These are phyloP conservation scores for Tolmerus cingulatus DNA, from an alignment of 2,888 invertebrate species.

Conservation along the genomic window DNA sequence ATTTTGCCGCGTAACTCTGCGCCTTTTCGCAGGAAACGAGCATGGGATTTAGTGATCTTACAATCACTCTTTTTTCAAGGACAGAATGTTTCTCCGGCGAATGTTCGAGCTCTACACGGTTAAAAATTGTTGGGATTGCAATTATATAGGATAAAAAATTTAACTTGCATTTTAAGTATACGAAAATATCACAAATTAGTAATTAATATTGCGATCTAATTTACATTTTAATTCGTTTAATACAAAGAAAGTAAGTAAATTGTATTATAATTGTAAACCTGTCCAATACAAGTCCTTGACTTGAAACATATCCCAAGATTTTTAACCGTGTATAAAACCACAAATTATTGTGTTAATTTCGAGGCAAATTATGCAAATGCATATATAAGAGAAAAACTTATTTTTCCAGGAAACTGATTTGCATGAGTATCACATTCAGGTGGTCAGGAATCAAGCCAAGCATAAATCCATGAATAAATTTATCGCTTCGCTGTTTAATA, in stretches of 20 bases:
- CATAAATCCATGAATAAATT: conserved; percentile 46
- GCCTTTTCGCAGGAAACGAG: not conserved
- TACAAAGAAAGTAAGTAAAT: too few species aligned
- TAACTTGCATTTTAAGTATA: too few species aligned
- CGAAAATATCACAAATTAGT: too few species aligned
- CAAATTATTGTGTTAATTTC: conserved; percentile 10
- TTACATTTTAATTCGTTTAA: too few species aligned
- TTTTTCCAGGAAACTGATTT: conserved; percentile 44
- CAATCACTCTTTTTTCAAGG: not conserved
- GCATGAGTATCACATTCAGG: conserved; percentile 35
- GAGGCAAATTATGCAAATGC: not conserved
- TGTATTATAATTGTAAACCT: too few species aligned
- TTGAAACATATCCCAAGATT: too few species aligned
- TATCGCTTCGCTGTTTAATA: conserved; percentile 26
- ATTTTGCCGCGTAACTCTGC: not conserved
- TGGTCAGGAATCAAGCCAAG: conserved; percentile 36
- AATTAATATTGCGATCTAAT: too few species aligned
- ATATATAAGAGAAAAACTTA: not conserved
- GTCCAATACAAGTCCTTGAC: too few species aligned
- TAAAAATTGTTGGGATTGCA: too few species aligned
- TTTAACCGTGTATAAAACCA: not conserved
- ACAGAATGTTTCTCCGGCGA: not conserved
- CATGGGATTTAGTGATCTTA: not conserved
- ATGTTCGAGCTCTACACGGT: not conserved
- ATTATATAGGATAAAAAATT: too few species aligned